These are phyloP conservation scores for Anorthoa munda DNA, from an alignment of 2,888 invertebrate genomes.

Conservation along the genomic window DNA sequence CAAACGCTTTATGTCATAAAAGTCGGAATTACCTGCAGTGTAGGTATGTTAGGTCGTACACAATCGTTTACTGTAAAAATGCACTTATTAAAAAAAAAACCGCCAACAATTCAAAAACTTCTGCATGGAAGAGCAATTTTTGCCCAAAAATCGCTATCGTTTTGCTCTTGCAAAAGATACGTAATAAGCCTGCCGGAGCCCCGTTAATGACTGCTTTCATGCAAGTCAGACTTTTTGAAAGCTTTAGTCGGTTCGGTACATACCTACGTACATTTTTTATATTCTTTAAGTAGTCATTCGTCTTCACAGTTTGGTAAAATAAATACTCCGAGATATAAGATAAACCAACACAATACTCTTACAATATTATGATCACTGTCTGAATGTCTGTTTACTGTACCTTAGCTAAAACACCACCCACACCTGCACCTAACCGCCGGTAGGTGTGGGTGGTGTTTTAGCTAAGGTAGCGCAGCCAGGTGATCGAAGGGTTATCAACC, in stretches of 20 bases:
- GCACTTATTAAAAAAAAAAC: no score
- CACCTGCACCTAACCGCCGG: no score
- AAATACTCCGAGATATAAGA: not conserved
- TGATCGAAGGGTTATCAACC: constrained; percentile 43
- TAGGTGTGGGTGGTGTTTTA: not conserved
- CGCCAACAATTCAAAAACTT: no score
- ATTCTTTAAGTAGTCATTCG: not conserved
- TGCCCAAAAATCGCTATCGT: no score
- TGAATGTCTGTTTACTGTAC: constrained; percentile 12
- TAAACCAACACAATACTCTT: not conserved
- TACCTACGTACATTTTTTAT: not conserved
- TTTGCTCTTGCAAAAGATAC: no score
- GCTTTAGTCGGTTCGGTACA: not conserved
- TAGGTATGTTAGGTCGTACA: no score
- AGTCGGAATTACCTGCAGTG: no score
- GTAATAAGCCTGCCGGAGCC: no score
- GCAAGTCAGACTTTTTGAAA: constrained; percentile 43
- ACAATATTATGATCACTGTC: not conserved
- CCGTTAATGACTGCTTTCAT: constrained; percentile 21
- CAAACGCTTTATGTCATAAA: no score
- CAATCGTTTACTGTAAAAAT: no score
- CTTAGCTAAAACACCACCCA: no score
- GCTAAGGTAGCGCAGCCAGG: constrained; percentile 30
- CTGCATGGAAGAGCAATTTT: no score
- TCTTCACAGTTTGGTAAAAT: not conserved